Conservation (phyloP, 2,113 vertebrate genomes). For the Sylvietta virens region DNA sequence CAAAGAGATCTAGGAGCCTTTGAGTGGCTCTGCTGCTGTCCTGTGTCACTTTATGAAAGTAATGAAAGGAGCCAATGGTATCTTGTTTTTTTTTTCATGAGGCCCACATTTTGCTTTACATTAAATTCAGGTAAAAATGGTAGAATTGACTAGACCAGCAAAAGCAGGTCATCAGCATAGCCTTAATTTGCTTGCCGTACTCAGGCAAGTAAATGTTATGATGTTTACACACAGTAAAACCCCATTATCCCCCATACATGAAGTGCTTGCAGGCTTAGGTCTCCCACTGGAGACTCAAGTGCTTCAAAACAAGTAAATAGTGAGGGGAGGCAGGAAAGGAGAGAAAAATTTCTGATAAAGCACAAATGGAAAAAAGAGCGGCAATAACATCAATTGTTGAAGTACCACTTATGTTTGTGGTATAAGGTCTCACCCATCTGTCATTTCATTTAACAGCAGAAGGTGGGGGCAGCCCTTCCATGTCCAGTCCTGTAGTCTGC, state of each 20-base stretch:
- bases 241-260: not conserved
- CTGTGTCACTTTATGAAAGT: not conserved
- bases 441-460: constrained; percentile 19
- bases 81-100: not conserved
- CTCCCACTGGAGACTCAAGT: not conserved
- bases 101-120: not conserved
- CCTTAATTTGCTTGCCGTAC: not conserved
- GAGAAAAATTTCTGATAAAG: not conserved
- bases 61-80: not conserved
- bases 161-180: not conserved
- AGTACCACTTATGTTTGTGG: not conserved
- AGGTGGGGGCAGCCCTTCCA: not conserved
- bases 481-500: constrained; percentile 29
- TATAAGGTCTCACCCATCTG: not conserved
- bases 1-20: not conserved
- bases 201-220: not conserved
- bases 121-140: not conserved
- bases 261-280: not conserved
- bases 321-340: not conserved
- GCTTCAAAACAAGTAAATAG: not conserved
- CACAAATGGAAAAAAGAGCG: not conserved
- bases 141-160: not conserved
- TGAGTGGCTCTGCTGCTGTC: not conserved
- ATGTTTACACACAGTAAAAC: not conserved
- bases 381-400: not conserved